Percentiles rank a stretch among this genome's conserved stretches.
Conservation (phyloP, 2,113 vertebrate species). For the Chloropsis hardwickii region DNA sequence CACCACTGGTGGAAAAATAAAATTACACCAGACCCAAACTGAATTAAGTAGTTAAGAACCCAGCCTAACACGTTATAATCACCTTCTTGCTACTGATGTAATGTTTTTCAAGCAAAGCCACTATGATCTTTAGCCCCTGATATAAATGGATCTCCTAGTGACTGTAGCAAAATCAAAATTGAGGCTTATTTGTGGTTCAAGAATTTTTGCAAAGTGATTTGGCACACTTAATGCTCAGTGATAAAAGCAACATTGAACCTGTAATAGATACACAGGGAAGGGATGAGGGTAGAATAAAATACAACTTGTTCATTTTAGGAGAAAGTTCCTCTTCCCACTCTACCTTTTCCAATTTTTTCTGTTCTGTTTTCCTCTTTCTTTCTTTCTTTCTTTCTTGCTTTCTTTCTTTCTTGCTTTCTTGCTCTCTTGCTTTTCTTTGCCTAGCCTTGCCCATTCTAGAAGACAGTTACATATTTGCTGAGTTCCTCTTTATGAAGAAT, state of each 20-base stretch:
- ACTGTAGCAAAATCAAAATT: not conserved
- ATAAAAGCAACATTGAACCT: not conserved
- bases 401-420: not conserved
- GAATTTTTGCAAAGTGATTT: not conserved
- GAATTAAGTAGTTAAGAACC: constrained; percentile 19
- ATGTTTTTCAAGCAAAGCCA: not conserved
- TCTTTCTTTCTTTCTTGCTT: not conserved
- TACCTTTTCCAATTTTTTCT: not conserved
- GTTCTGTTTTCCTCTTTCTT: not conserved
- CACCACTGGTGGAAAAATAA: not conserved
- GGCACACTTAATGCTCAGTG: not conserved
- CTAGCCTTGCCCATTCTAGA: not conserved
- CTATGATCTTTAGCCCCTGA: not conserved
- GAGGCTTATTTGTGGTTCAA: not conserved
- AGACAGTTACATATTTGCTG: not conserved
- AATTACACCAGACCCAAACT: constrained; percentile 3
- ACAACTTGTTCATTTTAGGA: not conserved
- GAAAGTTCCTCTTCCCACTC: not conserved
- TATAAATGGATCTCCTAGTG: not conserved
- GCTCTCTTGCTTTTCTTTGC: not conserved
- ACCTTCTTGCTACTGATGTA: not conserved
- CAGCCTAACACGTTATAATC: not conserved
- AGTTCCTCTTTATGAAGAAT: not conserved
- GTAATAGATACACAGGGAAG: not conserved
- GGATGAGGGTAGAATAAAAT: not conserved